phyloP scores from a whole-genome alignment of 2,888 invertebrate genomes.

The Dolichomitus sp. region DNA sequence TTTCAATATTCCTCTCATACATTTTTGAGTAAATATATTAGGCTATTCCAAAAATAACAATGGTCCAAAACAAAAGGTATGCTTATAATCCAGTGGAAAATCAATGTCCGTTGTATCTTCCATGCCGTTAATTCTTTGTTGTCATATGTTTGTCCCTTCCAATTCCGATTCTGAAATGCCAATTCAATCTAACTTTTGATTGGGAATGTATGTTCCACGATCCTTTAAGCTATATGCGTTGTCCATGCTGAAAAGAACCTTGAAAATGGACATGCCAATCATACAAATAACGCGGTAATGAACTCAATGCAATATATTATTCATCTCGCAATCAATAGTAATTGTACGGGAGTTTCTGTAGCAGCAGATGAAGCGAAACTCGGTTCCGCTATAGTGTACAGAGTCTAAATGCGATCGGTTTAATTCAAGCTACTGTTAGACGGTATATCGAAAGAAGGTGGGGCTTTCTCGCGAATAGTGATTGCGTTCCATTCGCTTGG shows the following conservation, averaged over 20 bases:
- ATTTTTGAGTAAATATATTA: no score
- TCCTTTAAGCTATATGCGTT: not conserved
- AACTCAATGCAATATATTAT: not conserved
- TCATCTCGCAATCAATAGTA: constrained; percentile 27
- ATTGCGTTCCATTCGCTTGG: constrained; percentile 60
- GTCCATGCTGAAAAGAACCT: not conserved
- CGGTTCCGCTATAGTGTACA: constrained; percentile 22
- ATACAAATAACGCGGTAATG: not conserved
- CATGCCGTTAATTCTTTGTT: no score
- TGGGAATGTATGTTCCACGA: not conserved
- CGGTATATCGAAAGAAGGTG: constrained; percentile 56
- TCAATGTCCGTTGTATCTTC: no score
- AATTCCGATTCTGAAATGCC: no score
- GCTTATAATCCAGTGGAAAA: no score
- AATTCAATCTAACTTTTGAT: no score
- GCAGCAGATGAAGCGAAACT: constrained; percentile 7
- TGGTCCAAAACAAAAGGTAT: no score
- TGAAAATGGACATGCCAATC: not conserved
- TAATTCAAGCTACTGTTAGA: constrained; percentile 58
- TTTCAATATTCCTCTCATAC: no score
- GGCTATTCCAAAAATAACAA: no score
- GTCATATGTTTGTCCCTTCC: no score
- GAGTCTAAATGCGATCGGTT: constrained; percentile 53
- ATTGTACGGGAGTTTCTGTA: constrained; percentile 8
- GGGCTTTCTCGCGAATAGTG: constrained; percentile 56